Evolutionary conservation across 2,888 invertebrate species (phyloP).

Genomic region (Sclerodermus sp.): DNA sequence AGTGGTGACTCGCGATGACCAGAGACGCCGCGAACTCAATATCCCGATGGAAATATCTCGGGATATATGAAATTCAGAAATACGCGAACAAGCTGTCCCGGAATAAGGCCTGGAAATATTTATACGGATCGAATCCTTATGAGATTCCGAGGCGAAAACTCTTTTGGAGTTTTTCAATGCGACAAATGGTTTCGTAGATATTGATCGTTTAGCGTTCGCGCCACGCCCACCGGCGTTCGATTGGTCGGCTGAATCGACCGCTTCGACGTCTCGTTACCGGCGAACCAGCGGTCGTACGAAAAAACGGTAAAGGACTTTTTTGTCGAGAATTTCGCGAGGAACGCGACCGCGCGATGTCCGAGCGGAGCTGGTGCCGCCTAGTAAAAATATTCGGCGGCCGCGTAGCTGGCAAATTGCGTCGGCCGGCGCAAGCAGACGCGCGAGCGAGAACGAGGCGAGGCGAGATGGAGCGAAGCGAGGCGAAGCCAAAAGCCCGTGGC

Average conservation of each 20-base stretch:
- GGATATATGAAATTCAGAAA: conserved; percentile 41
- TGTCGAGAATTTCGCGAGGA: too few species aligned
- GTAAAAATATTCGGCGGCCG: conserved; percentile 26
- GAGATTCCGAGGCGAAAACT: conserved; percentile 1
- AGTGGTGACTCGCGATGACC: too few species aligned
- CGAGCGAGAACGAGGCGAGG: conserved; percentile 10
- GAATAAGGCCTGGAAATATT: background rate
- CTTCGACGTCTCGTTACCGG: too few species aligned
- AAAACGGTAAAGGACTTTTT: too few species aligned
- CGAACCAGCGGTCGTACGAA: too few species aligned
- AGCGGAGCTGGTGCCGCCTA: conserved; percentile 19
- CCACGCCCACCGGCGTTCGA: too few species aligned
- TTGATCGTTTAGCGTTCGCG: too few species aligned
- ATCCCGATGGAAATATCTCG: conserved; percentile 34
- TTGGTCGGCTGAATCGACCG: too few species aligned
- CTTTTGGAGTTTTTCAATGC: too few species aligned
- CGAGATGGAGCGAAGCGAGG: conserved; percentile 7
- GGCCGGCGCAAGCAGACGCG: too few species aligned
- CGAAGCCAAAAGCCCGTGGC: conserved; percentile 12
- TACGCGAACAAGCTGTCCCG: conserved; percentile 5
- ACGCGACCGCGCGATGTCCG: too few species aligned
- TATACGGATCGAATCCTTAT: background rate
- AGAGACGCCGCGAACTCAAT: conserved; percentile 31
- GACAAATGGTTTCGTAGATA: too few species aligned
- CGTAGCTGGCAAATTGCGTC: conserved; percentile 23